Evolutionary conservation across 2,113 vertebrate genomes (phyloP), one percentile per base, ranked within the genome.

Genomic region (Promerops cafer): DNA sequence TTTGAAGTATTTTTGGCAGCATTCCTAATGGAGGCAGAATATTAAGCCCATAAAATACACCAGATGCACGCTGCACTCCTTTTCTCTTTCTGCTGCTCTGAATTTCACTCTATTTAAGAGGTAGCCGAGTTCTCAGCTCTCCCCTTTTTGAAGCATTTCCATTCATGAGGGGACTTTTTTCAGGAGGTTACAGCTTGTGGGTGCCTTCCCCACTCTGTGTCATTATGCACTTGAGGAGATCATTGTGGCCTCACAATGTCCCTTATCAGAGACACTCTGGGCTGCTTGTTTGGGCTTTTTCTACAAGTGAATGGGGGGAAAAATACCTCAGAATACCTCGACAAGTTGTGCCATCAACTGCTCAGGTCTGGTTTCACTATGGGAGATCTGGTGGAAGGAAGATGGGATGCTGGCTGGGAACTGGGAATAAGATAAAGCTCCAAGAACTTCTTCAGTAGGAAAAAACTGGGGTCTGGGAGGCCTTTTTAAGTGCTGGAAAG

Each of bases 71-170:
- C 50, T 74, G 56, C 64, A 15, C 59, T 71, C 56, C 23, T 92
- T 53, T 71, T 92, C 53, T 44, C 87, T 87, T 90, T 81, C 39
- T 78, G 37, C 85, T 30, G 63, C 76, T 61, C 44, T 52, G 75
- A 88, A 91, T 83, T 83, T 85, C 91, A 15, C 75, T 92, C 88
- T 39, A 95, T 94, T 89, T 81, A 97, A 95, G 82, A 94, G 19
- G 9, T 89, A 93, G 71, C 63, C 3, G 22, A 83, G 81, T 82
- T 89, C 92, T 90, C 63, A 74, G 61, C 88, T 91, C 83, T 72
- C 61, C 19, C 31, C 66, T 84, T 92, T 74, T 30, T 65, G 77
- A 87, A 96, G 79, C 35, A 6, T 93, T 94, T 53, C 92, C 90
- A 80, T 93, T 96, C 85, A 92, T 13, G 28, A 68, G 79, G 72